These are phyloP conservation scores for Brevimyrus niger DNA, from an alignment of 2,113 vertebrate species.

Conservation along the genomic window DNA sequence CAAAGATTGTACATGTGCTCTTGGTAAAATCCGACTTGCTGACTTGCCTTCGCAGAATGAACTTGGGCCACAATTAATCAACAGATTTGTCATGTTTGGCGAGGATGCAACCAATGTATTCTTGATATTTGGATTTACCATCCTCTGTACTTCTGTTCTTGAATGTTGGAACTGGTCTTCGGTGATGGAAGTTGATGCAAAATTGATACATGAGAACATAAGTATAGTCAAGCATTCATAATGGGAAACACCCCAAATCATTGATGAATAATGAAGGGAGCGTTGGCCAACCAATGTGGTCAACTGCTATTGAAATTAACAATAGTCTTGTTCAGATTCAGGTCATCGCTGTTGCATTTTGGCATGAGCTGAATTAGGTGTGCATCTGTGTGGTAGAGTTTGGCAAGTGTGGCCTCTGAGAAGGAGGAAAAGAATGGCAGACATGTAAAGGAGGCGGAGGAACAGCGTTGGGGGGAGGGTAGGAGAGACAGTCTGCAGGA, in stretches of 20 bases:
- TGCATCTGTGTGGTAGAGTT: constrained; percentile 36
- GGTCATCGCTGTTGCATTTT: not conserved
- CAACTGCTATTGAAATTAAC: not conserved
- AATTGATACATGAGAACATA: not conserved
- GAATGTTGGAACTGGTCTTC: not conserved
- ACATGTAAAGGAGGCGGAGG: constrained; percentile 5
- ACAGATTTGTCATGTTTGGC: not conserved
- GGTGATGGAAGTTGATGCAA: not conserved
- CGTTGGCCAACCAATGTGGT: not conserved
- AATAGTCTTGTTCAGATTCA: not conserved
- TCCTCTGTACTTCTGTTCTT: not conserved
- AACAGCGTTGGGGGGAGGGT: constrained; percentile 26
- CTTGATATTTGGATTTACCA: not conserved
- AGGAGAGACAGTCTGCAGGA: constrained; percentile 19
- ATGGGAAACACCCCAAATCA: not conserved
- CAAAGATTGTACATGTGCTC: not conserved
- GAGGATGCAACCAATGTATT: not conserved
- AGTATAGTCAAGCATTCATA: not conserved
- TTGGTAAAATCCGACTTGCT: not conserved
- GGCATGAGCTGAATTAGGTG: not conserved
- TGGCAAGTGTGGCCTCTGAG: constrained; percentile 32
- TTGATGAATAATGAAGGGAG: not conserved
- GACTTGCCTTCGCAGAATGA: not conserved
- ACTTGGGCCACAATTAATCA: not conserved
- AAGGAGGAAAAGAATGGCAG: constrained; percentile 20